phyloP scores from a whole-genome alignment of 2,797 vertebrate species.

The Epinephelus malabaricus region DNA sequence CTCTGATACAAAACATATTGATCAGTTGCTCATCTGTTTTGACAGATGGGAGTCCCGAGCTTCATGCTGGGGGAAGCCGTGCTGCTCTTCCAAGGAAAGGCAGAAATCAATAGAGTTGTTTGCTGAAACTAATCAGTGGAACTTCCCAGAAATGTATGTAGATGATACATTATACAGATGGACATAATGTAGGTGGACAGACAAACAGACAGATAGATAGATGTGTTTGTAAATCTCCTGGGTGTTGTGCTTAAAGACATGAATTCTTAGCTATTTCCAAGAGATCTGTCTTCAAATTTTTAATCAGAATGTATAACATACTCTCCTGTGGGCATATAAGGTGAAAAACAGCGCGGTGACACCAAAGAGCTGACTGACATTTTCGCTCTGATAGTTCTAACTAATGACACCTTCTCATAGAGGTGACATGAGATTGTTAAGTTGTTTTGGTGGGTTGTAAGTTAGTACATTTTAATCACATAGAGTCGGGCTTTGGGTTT shows the following conservation, averaged over 20 bases:
- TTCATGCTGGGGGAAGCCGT: slow-evolving; percentile 53
- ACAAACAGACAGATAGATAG: slow-evolving; percentile 7
- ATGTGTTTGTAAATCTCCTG: slow-evolving; percentile 6
- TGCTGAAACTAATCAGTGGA: slow-evolving; percentile 68
- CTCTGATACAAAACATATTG: slow-evolving; percentile 73
- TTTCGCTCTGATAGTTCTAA: slow-evolving; percentile 29
- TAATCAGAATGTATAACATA: slow-evolving; percentile 4
- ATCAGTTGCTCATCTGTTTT: slow-evolving; percentile 63
- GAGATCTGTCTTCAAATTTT: background rate
- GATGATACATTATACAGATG: slow-evolving; percentile 60
- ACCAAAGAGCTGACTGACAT: slow-evolving; percentile 30
- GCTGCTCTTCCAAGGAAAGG: slow-evolving; percentile 40
- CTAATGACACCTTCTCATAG: slow-evolving; percentile 13
- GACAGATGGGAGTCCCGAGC: slow-evolving; percentile 62
- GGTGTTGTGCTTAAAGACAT: slow-evolving; percentile 21
- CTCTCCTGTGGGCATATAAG: slow-evolving; percentile 8
- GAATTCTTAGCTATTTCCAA: slow-evolving; percentile 8
- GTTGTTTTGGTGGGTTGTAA: too few relatives aligned
- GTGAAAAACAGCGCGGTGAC: background rate
- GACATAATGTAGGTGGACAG: background rate
- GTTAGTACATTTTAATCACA: too few relatives aligned
- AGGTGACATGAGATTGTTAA: background rate
- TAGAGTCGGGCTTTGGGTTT: too few relatives aligned
- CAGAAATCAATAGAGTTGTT: slow-evolving; percentile 76
- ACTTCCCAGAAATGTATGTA: slow-evolving; percentile 75